Evolutionary conservation across 2,888 invertebrate genomes (phyloP).

Genomic region (Melangyna quadrimaculata): DNA sequence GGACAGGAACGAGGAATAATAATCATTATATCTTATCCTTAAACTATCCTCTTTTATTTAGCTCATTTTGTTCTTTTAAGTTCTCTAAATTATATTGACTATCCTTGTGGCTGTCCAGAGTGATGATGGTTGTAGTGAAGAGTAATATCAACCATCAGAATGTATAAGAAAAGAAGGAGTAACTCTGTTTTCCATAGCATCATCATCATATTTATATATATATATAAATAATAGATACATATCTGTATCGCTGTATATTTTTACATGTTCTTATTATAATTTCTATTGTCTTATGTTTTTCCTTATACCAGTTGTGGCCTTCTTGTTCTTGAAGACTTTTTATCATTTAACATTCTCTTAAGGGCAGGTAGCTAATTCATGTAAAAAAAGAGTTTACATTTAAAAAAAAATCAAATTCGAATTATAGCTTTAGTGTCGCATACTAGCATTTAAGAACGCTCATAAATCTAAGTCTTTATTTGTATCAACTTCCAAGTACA

Average conservation of each 20-base stretch:
- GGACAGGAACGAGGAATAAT: constrained; percentile 62
- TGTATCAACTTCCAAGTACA: too few relatives aligned
- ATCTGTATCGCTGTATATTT: background rate
- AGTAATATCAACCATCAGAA: background rate
- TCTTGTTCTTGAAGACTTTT: background rate
- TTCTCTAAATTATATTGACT: background rate
- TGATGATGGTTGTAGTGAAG: constrained; percentile 23
- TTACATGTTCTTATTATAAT: constrained; percentile 10
- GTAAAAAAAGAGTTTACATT: background rate
- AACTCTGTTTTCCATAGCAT: constrained; percentile 15
- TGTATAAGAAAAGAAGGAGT: constrained; percentile 21
- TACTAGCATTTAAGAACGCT: too few relatives aligned
- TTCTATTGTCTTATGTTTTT: constrained; percentile 3
- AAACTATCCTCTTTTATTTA: background rate
- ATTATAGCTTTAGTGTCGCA: background rate
- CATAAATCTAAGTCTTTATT: too few relatives aligned
- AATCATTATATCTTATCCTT: constrained; percentile 58
- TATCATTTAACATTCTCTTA: background rate
- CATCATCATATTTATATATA: background rate
- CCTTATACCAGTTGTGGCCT: background rate
- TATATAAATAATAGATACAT: background rate
- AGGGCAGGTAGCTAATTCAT: background rate
- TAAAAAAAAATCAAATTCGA: background rate
- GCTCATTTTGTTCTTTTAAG: background rate
- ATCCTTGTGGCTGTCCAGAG: background rate